Conservation (phyloP, 1,140 invertebrate genomes). For the Drosophila carrolli region DNA sequence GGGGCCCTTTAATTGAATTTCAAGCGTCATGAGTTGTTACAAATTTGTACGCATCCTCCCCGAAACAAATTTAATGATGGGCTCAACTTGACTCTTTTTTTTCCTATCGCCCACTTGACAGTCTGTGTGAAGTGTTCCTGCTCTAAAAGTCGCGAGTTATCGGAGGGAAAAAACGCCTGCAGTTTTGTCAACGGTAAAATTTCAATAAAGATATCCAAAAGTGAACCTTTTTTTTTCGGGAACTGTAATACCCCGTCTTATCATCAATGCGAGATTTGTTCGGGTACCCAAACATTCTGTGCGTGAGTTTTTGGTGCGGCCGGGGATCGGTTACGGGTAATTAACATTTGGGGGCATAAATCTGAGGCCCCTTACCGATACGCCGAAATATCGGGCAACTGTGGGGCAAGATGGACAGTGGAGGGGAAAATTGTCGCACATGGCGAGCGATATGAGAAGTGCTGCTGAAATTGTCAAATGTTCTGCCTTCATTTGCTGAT, state of each 20-base stretch:
- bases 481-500: slow-evolving; percentile 1
- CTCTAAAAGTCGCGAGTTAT: slow-evolving; percentile 11
- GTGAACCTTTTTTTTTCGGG: slow-evolving; percentile 10
- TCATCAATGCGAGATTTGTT: slow-evolving; percentile 20
- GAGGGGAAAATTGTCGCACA: slow-evolving; percentile 17
- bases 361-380: slow-evolving; percentile 53
- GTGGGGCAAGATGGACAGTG: neutral
- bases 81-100: neutral
- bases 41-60: slow-evolving; percentile 36
- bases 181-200: slow-evolving; percentile 52
- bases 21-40: slow-evolving; percentile 23
- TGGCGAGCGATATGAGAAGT: slow-evolving; percentile 18
- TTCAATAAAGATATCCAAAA: slow-evolving; percentile 28
- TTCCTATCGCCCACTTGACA: slow-evolving; percentile 12
- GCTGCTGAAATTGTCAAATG: slow-evolving; percentile 38
- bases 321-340: slow-evolving; percentile 75
- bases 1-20: slow-evolving; percentile 36
- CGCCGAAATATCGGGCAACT: slow-evolving; percentile 7
- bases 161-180: slow-evolving; percentile 30
- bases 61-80: slow-evolving; percentile 39
- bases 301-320: slow-evolving; percentile 49
- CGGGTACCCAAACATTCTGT: neutral
- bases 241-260: slow-evolving; percentile 27
- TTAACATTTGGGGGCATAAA: slow-evolving; percentile 78
- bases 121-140: slow-evolving; percentile 11